Evolutionary conservation across 2,797 vertebrate genomes (phyloP).

Genomic region (Tinamus major): DNA sequence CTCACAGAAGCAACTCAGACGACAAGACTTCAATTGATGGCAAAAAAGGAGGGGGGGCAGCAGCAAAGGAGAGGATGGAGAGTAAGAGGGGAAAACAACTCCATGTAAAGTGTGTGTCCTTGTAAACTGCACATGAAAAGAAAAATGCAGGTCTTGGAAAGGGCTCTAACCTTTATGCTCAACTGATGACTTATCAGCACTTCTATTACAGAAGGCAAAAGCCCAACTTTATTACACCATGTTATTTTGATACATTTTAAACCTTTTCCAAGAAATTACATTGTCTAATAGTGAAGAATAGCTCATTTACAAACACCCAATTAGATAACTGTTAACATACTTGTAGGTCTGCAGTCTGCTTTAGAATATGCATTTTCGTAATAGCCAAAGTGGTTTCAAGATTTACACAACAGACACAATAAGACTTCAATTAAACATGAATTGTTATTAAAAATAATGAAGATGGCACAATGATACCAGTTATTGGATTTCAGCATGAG

Average conservation of each 20-base stretch:
- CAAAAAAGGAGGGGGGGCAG: background rate
- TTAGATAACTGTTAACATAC: background rate
- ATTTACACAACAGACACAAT: background rate
- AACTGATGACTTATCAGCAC: background rate
- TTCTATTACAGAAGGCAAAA: background rate
- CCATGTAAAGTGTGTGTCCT: background rate
- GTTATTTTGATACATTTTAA: background rate
- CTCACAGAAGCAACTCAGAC: background rate
- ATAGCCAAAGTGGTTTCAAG: background rate
- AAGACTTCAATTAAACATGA: background rate
- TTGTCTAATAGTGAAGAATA: background rate
- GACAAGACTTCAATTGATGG: background rate
- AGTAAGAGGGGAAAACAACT: background rate
- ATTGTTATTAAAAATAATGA: background rate
- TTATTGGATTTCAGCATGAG: background rate
- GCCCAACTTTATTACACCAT: background rate
- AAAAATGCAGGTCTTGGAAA: background rate
- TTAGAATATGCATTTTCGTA: background rate
- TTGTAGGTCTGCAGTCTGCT: background rate
- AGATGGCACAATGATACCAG: background rate
- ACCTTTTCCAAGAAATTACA: background rate
- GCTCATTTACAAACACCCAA: background rate
- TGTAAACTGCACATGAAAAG: background rate
- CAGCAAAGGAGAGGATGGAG: background rate
- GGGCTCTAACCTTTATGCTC: background rate